These are phyloP conservation scores for Taurulus bubalis DNA, from an alignment of 2,113 vertebrate genomes.

Conservation along the genomic window DNA sequence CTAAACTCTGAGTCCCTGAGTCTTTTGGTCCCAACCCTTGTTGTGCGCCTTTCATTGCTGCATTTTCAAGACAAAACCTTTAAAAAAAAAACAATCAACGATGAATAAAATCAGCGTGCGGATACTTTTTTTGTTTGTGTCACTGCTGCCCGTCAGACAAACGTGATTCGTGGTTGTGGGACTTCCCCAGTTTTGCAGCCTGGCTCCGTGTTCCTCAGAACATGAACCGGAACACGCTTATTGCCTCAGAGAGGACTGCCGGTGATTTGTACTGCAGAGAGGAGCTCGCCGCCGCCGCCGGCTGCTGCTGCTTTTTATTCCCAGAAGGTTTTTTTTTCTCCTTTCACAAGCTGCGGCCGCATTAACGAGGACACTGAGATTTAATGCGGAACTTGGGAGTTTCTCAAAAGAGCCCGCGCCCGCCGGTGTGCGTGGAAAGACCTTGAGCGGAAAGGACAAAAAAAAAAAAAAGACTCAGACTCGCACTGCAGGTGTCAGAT, in stretches of 20 bases:
- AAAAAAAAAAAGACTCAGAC: not conserved
- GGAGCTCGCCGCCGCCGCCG: too few species aligned
- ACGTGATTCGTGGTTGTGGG: constrained; percentile 31
- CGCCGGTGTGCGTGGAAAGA: not conserved
- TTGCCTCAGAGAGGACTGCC: constrained; percentile 70
- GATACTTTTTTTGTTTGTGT: not conserved
- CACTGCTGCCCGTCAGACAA: not conserved
- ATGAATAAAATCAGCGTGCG: not conserved
- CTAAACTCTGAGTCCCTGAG: not conserved
- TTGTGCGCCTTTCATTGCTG: not conserved
- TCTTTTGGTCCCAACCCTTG: not conserved
- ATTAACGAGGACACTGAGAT: not conserved
- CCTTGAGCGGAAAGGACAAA: not conserved
- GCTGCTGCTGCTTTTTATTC: not conserved
- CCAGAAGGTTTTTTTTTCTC: not conserved
- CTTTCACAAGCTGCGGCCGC: not conserved
- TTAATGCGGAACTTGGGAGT: constrained; percentile 52
- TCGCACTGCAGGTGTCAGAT: constrained; percentile 58
- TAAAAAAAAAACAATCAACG: not conserved
- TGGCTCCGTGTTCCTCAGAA: not conserved
- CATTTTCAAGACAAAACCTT: not conserved
- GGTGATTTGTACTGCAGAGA: not conserved
- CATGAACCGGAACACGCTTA: not conserved
- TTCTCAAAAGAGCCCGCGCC: constrained; percentile 7
- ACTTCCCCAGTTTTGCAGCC: constrained; percentile 57